A percentile compares a stretch with the other conserved stretches of the same genome.
Conservation (phyloP, 2,888 invertebrate species). For the Drepana falcataria region DNA sequence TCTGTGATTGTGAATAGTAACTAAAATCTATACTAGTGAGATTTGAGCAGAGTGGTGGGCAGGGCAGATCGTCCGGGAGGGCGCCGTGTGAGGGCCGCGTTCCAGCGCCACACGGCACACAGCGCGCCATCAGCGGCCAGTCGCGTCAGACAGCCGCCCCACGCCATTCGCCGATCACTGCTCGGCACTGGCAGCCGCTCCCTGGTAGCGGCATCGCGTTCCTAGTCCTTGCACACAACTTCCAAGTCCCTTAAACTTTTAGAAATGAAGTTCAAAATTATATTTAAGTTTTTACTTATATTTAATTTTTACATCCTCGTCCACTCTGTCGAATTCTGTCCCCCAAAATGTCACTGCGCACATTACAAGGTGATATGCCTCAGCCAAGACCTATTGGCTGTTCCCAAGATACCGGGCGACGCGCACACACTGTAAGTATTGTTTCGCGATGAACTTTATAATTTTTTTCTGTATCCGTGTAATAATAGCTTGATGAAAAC, state of each 20-base stretch:
- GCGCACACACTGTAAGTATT: constrained; percentile 49
- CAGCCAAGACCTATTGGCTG: constrained; percentile 43
- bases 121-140: background rate
- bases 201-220: background rate
- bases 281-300: background rate
- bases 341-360: constrained; percentile 51
- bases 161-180: background rate
- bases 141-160: background rate
- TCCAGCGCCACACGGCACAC: too few species aligned
- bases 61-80: too few species aligned
- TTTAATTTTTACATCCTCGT: background rate
- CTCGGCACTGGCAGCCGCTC: constrained; percentile 6
- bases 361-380: constrained; percentile 51
- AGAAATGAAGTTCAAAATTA: background rate
- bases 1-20: too few species aligned
- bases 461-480: constrained; percentile 1
- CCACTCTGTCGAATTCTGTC: constrained; percentile 36
- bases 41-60: too few species aligned
- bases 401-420: constrained; percentile 47
- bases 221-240: background rate
- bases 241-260: background rate
- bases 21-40: too few species aligned
- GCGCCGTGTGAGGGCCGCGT: too few species aligned
- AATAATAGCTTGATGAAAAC: constrained; percentile 14
- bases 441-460: background rate